phyloP scores from a whole-genome alignment of 2,113 vertebrate genomes.

The Cromileptes altivelis region DNA sequence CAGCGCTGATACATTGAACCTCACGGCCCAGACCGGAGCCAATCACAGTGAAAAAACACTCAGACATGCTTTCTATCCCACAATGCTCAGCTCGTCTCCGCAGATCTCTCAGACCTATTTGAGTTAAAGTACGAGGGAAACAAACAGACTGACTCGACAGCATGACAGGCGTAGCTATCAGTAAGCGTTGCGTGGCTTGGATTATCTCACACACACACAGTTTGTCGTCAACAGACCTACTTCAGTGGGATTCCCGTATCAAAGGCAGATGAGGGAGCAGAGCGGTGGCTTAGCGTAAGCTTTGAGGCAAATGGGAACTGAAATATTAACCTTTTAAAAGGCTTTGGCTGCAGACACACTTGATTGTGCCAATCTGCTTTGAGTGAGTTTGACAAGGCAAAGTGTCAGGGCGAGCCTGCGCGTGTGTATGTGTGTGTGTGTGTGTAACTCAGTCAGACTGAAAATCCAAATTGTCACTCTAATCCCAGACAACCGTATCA shows the following conservation, averaged over 20 bases:
- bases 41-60: neutral
- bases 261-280: constrained; percentile 44
- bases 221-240: constrained; percentile 54
- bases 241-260: constrained; percentile 63
- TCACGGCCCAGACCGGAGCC: constrained; percentile 4
- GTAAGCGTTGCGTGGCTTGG: constrained; percentile 16
- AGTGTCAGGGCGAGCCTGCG: constrained; percentile 25
- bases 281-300: constrained; percentile 57
- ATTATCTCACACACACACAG: constrained; percentile 59
- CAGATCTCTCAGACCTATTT: neutral
- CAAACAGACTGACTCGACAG: constrained; percentile 41
- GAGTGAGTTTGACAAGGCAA: constrained; percentile 55
- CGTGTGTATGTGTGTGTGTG: constrained; percentile 21
- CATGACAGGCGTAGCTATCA: constrained; percentile 52
- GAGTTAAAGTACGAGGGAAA: constrained; percentile 2
- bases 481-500: constrained; percentile 53
- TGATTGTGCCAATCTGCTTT: constrained; percentile 57
- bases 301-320: constrained; percentile 73
- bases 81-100: neutral
- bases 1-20: constrained; percentile 18
- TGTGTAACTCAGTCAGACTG: constrained; percentile 28
- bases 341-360: constrained; percentile 53
- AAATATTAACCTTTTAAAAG: constrained; percentile 76
- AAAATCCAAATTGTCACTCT: constrained; percentile 58
- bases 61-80: constrained; percentile 19